phyloP scores from a whole-genome alignment of 64 coral and sea anemone species.

The Actinia equina region DNA sequence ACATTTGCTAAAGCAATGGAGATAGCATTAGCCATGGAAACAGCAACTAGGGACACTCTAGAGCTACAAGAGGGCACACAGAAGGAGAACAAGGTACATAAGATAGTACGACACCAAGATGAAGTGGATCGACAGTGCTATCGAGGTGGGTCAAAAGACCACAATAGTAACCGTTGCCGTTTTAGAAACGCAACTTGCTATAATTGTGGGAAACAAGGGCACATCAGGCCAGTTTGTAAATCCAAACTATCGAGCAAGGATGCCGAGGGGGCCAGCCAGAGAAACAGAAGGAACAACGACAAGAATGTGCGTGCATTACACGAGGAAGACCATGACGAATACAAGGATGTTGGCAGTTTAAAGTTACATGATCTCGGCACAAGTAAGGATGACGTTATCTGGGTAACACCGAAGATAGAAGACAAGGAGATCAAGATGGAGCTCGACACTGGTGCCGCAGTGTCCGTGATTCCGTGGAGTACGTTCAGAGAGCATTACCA shows the following conservation, averaged over 20 bases:
- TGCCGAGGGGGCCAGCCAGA: too few relatives aligned
- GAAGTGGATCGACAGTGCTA: background rate
- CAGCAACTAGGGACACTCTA: background rate
- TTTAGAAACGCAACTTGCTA: background rate
- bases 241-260: background rate
- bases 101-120: background rate
- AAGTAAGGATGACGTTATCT: too few relatives aligned
- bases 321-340: too few relatives aligned
- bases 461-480: background rate
- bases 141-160: background rate
- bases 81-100: background rate
- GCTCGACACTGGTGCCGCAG: background rate
- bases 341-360: too few relatives aligned
- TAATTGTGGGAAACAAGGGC: background rate
- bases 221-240: background rate
- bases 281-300: too few relatives aligned
- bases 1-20: background rate
- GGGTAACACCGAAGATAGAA: too few relatives aligned
- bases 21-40: slow-evolving; percentile 18
- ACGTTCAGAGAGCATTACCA: background rate
- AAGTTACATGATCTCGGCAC: too few relatives aligned
- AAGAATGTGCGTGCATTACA: too few relatives aligned
- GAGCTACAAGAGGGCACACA: slow-evolving; percentile 29
- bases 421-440: background rate
- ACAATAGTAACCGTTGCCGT: background rate